Evolutionary conservation across 2,113 vertebrate species (phyloP), one percentile per base, ranked within the genome.

Genomic region (Oryctolagus cuniculus): DNA sequence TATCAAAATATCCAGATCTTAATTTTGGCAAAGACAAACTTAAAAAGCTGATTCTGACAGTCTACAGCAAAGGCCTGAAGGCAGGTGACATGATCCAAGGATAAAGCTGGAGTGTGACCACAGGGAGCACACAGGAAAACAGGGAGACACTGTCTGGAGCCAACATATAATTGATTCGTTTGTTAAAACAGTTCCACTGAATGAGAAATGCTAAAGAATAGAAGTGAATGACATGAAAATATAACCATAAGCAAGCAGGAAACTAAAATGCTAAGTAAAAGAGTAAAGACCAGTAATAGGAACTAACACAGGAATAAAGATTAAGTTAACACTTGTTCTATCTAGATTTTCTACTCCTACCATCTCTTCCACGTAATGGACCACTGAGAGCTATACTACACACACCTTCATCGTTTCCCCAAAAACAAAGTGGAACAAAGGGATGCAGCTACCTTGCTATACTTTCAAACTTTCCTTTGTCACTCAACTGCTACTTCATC

Each of bases 1-100:
- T 22, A 69, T 78, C 49, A 69, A 80, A 87, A 67, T 36, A 95
- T 38, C 81, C 75, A 34, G 78, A 63, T 38, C 74, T 86, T 63
- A 81, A 44, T 86, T 81, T 75, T 93, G 61, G 49, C 31, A 67
- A 79, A 87, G 27, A 89, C 31, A 90, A 75, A 93, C 75, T 75
- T 69, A 44, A 86, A 93, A 86, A 90, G 51, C 8, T 90, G 25
- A 81, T 75, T 53, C 34, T 29, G 21, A 64, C 29, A 86, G 36
- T 38, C 36, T 82, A 12, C 15, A 69, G 27, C 27, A 90, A 31
- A 90, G n/a, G 69, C 6, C 5, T 69, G 21, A 81, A 36, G 61
- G 80, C 36, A 86, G 67, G 61, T n/a, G 51, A 86, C 61, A 74
- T 58, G 36, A 36, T 36, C 34, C 13, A 55, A 27, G 53, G 16